These are phyloP conservation scores for Microplitis mediator DNA, from an alignment of 1,140 invertebrate species.

Conservation along the genomic window DNA sequence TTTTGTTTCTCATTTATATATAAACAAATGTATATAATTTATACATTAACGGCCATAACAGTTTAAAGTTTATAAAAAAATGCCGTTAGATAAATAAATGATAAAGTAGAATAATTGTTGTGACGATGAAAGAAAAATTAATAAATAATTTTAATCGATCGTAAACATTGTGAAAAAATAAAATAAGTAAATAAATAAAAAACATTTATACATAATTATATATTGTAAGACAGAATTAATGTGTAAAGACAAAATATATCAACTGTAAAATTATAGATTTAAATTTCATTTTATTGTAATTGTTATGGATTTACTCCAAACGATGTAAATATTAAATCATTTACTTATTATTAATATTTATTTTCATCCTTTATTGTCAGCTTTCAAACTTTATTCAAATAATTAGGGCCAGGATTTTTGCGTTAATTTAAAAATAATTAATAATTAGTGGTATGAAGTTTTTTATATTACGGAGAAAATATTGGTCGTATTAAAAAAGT, in stretches of 20 bases:
- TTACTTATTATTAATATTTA: constrained; percentile 58
- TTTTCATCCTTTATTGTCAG: constrained; percentile 31
- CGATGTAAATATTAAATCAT: constrained; percentile 63
- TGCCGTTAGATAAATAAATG: constrained; percentile 29
- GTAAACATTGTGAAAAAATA: background rate
- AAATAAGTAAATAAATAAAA: constrained; percentile 16
- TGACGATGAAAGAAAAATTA: constrained; percentile 7
- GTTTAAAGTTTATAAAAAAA: constrained; percentile 16
- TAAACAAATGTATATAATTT: constrained; percentile 51
- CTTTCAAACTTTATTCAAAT: too few relatives aligned
- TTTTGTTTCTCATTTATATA: constrained; percentile 31
- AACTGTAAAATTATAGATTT: constrained; percentile 60
- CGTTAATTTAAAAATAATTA: too few relatives aligned
- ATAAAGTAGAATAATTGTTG: constrained; percentile 28
- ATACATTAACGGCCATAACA: constrained; percentile 44
- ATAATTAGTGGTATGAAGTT: too few relatives aligned
- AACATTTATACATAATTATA: constrained; percentile 23
- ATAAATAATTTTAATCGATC: constrained; percentile 5
- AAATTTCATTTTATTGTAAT: constrained; percentile 59
- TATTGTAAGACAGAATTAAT: constrained; percentile 24
- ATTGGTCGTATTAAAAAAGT: too few relatives aligned
- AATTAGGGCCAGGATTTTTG: background rate
- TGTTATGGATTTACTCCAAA: constrained; percentile 54
- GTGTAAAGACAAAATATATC: constrained; percentile 54
- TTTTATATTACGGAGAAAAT: too few relatives aligned